A percentile compares a stretch with the other conserved stretches of the same genome.
Conservation (phyloP, 2,888 invertebrate genomes). For the Agrochola lychnidis region DNA sequence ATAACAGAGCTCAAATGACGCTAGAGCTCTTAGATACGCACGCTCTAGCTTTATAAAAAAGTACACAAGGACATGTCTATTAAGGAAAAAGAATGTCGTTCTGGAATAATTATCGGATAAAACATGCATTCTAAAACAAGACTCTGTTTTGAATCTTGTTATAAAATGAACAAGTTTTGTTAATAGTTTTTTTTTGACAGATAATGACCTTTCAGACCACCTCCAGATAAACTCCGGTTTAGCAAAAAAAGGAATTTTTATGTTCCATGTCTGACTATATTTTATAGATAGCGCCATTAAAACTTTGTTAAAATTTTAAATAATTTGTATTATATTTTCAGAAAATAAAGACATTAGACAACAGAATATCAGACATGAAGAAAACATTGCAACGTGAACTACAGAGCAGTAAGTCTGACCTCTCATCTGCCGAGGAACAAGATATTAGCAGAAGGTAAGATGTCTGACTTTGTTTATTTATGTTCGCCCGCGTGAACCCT, state of each 20-base stretch:
- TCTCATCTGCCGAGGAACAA: constrained; percentile 91
- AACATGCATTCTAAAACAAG: background rate
- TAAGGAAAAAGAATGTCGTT: background rate
- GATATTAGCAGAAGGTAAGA: constrained; percentile 91
- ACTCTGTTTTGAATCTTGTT: background rate
- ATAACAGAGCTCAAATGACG: too few relatives aligned
- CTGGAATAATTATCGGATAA: background rate
- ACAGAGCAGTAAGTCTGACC: constrained; percentile 91
- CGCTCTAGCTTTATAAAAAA: too few relatives aligned
- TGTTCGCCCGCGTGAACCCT: too few relatives aligned
- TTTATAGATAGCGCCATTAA: background rate
- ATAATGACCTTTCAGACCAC: background rate
- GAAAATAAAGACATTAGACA: constrained; percentile 97
- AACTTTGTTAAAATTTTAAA: background rate
- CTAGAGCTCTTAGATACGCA: too few relatives aligned
- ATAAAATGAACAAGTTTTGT: background rate
- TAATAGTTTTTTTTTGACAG: background rate
- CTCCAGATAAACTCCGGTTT: too few relatives aligned
- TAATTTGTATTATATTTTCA: constrained; percentile 77
- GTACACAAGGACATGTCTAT: too few relatives aligned
- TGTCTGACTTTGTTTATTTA: background rate
- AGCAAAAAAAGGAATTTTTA: too few relatives aligned
- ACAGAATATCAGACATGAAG: constrained; percentile 96
- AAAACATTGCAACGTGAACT: constrained; percentile 97
- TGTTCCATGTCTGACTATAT: background rate